Evolutionary conservation across 2,888 invertebrate species (phyloP).

Genomic region (Cataglyphis cursor): DNA sequence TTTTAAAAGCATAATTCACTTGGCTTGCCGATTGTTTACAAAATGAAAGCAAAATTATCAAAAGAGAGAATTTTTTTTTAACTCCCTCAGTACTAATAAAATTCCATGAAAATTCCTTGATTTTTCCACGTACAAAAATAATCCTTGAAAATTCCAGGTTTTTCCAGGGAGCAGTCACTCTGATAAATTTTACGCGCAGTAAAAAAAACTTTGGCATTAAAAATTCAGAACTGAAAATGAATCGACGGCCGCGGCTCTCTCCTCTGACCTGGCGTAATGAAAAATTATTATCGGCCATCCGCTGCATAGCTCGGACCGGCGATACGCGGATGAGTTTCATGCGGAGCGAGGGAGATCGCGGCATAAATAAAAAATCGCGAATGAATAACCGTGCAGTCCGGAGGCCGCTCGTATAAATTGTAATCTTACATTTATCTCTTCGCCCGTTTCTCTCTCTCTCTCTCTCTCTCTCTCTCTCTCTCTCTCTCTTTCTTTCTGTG

Average conservation of each 20-base stretch:
- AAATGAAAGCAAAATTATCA: too few relatives aligned
- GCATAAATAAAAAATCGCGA: constrained; percentile 63
- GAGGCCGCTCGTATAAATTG: constrained; percentile 65
- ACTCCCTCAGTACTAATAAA: too few relatives aligned
- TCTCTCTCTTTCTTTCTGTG: not conserved
- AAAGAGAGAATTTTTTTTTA: too few relatives aligned
- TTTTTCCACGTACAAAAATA: too few relatives aligned
- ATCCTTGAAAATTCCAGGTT: too few relatives aligned
- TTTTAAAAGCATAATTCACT: too few relatives aligned
- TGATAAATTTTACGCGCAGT: constrained; percentile 6
- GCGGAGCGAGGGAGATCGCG: constrained; percentile 16
- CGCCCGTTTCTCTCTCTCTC: not conserved
- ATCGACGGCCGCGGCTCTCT: not conserved
- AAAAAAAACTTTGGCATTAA: not conserved
- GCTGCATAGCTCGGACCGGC: constrained; percentile 48
- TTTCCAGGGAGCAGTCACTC: too few relatives aligned
- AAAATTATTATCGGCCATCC: constrained; percentile 71
- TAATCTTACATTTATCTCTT: constrained; percentile 57
- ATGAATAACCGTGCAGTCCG: constrained; percentile 57
- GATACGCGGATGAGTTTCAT: constrained; percentile 27
- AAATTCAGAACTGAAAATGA: constrained; percentile 3
- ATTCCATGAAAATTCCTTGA: too few relatives aligned
- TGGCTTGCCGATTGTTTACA: too few relatives aligned
- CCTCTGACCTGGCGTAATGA: constrained; percentile 67
- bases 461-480: not conserved